Base-by-base conservation (phyloP, 2,797 vertebrate species). In the Myotis pilosus region DNA sequence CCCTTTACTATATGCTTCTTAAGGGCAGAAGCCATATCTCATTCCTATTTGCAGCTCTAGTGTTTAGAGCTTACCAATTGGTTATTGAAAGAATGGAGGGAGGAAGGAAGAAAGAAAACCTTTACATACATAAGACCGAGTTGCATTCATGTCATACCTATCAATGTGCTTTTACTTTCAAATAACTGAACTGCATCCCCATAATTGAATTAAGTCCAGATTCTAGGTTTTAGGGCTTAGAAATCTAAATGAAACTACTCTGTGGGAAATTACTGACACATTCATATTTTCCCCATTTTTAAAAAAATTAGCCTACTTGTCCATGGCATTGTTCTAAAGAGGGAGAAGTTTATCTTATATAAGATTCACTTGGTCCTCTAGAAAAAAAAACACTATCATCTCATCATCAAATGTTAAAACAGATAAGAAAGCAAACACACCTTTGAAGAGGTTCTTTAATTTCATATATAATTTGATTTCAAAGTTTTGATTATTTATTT, bases 391-490 rank as follows among this genome's bases (percentile, higher is more conserved):
- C 30, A 3, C 3, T 22, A 33, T 69, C 62, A 38, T 69, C 49
- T 83, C 28, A 47, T 85, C 51, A 76, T 33, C 66, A 72, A 57
- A 69, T 55, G 60, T 71, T 83, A 88, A 92, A 86, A 87, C 8
- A 68, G n/a, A 49, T 8, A 83, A 38, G 44, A 79, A 89, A 64
- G 28, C 41, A 90, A 76, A 41, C 4, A 57, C 9, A 53, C 64
- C 49, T 92, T 93, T 80, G 16, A 71, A 81, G 60, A 93, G 9
- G 1, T 62, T 80, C 19, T 49, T 92, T 85, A 51, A 79, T 79
- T 91, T 92, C 53, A 86, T 69, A 33, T 17, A 78, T 57, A 57
- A 90, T 78, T 76, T 86, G 9, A 36, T 85, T 78, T 71, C 92
- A 94, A 83, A 62, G 57, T 66, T 20, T 66, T 66, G 16, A 33